Base-by-base conservation (phyloP, 2,113 vertebrate species). In the Calyptomena viridis region DNA sequence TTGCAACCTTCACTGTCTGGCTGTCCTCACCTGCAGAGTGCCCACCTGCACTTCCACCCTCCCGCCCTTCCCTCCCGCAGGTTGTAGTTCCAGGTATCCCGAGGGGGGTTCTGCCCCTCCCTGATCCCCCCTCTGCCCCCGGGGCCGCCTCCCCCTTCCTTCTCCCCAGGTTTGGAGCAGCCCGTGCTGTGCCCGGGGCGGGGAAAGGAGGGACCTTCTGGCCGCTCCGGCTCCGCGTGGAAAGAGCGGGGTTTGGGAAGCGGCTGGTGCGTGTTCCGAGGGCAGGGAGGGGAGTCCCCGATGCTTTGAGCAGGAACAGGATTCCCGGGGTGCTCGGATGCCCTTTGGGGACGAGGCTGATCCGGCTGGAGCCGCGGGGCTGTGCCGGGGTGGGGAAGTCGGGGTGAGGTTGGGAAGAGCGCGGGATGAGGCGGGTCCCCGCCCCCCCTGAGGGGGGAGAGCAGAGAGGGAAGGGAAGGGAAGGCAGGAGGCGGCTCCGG, bases 1-100 rank as follows among this genome's bases (percentile, higher is more conserved):
- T 84, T 85, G 87, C 96, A 76, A 28, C 95, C 88, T 53, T 84
- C 88, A 77, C 88, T 72, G 56, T 84, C 88, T 67, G 79, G 63
- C 88, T 93, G 87, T 84, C 89, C 78, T 83, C 62, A n/a, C 37
- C 33, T 66, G 81, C 89, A 23, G 47, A 81, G 75, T 19, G 18
- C 71, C 66, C 64, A 8, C 64, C 84, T 62, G 58, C 47, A 22
- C 88, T 23, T 28, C 50, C 55, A 47, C 82, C 64, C 59, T 40
- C 63, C 11, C 8, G 30, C 27, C 0, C 46, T 76, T 24, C 27
- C 37, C 72, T 85, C 37, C 71, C 73, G 63, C 24, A 7, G 63
- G 46, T 64, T 87, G 63, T 66, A 30, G 62, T 83, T 88, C 93
- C 84, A 58, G 84, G 81, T 55, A 21, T 77, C 74, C 69, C 12